Conservation (phyloP, 2,888 invertebrate genomes). For the Oscheius sp. region DNA sequence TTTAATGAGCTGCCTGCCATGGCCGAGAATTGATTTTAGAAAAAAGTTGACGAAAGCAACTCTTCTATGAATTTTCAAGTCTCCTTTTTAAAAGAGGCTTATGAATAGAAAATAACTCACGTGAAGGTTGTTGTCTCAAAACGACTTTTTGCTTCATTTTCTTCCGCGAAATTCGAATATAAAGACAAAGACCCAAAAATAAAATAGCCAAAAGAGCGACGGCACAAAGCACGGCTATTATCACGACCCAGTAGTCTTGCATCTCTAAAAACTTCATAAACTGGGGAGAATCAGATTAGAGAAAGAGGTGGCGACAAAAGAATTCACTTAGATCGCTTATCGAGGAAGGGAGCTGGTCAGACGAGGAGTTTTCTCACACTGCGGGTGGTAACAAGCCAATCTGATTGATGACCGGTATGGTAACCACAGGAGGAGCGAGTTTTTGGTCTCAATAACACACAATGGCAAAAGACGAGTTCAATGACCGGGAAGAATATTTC, state of each 20-base stretch:
- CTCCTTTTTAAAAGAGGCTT: not conserved
- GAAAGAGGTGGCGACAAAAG: not conserved
- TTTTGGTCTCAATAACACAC: too few species aligned
- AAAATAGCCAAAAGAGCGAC: slow-evolving; percentile 8
- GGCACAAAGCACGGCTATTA: slow-evolving; percentile 27
- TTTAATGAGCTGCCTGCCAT: slow-evolving; percentile 17
- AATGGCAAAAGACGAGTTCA: too few species aligned
- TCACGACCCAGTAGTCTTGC: slow-evolving; percentile 31
- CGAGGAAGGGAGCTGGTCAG: slow-evolving; percentile 8
- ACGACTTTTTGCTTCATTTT: slow-evolving; percentile 22
- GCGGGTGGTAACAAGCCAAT: too few species aligned
- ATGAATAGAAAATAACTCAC: slow-evolving; percentile 4
- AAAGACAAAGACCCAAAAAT: slow-evolving; percentile 11
- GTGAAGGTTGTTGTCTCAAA: slow-evolving; percentile 14
- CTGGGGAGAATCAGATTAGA: too few species aligned
- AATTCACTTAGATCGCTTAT: not conserved
- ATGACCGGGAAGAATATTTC: too few species aligned
- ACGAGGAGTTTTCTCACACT: not conserved
- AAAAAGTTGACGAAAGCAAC: not conserved
- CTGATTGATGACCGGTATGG: too few species aligned
- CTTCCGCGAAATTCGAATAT: slow-evolving; percentile 15
- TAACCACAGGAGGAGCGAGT: too few species aligned
- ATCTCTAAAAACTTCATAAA: too few species aligned
- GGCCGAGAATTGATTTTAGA: not conserved
- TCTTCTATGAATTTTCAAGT: not conserved